phyloP scores from a whole-genome alignment of 2,797 vertebrate species.

The Mormyrus hasselquistii region DNA sequence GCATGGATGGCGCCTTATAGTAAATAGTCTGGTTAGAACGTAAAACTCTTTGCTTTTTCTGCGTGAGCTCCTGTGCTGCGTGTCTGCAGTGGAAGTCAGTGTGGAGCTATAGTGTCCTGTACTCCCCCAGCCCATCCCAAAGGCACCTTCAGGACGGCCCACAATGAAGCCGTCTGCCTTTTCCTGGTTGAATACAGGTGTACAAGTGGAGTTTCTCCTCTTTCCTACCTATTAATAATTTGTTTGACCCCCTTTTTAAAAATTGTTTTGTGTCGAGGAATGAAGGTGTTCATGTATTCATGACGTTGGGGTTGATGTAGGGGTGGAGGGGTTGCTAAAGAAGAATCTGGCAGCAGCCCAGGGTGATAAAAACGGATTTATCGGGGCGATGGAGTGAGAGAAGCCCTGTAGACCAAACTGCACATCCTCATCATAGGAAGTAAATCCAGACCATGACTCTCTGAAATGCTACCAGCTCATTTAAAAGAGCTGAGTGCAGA shows the following conservation, averaged over 20 bases:
- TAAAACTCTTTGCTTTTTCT: not conserved
- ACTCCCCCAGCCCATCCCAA: too few species aligned
- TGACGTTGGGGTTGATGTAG: not conserved
- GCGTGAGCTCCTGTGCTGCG: too few species aligned
- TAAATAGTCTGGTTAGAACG: not conserved
- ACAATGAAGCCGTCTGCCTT: not conserved
- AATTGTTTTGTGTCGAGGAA: not conserved
- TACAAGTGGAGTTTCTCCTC: not conserved
- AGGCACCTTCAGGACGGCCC: not conserved
- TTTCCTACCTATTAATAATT: not conserved
- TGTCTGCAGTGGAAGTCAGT: not conserved
- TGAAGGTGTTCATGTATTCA: not conserved
- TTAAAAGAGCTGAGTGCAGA: not conserved
- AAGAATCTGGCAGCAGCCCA: not conserved
- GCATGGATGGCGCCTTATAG: constrained; percentile 32
- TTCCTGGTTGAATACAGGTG: not conserved
- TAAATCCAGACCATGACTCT: not conserved
- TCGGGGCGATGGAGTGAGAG: not conserved
- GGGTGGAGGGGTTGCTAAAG: not conserved
- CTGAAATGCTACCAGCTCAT: not conserved
- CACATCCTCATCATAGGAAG: not conserved
- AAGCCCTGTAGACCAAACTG: not conserved
- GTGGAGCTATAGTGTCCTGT: not conserved
- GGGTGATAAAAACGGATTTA: not conserved
- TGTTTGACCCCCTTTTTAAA: not conserved